Evolutionary conservation across 1,140 invertebrate genomes (phyloP).

Genomic region (Mizuhopecten yessoensis): DNA sequence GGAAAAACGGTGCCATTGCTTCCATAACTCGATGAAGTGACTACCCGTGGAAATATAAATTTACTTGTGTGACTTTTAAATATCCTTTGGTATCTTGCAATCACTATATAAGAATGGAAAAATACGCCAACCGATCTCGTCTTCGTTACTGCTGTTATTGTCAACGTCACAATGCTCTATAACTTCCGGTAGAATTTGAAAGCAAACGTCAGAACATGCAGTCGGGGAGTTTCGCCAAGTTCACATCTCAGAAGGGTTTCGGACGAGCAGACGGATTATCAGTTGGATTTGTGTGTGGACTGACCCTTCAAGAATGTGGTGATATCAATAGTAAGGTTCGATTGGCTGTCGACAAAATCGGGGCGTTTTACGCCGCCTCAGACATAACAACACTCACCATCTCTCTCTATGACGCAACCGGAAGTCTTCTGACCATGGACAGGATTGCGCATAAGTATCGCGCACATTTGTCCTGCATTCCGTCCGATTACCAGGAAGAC

Average conservation of each 20-base stretch:
- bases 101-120: no score
- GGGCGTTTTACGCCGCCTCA: neutral
- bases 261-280: slow-evolving; percentile 28
- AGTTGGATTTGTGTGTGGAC: slow-evolving; percentile 48
- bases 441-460: slow-evolving; percentile 42
- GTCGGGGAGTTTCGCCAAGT: neutral
- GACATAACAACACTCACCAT: slow-evolving; percentile 41
- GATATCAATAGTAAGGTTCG: slow-evolving; percentile 41
- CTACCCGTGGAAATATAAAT: no score
- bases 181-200: slow-evolving; percentile 8
- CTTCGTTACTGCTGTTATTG: neutral
- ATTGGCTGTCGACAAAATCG: neutral
- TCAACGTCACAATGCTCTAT: slow-evolving; percentile 7
- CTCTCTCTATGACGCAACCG: slow-evolving; percentile 42
- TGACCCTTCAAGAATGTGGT: neutral
- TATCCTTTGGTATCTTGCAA: no score
- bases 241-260: neutral
- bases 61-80: no score
- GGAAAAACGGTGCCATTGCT: no score
- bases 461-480: neutral
- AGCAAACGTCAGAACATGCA: neutral
- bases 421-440: slow-evolving; percentile 41
- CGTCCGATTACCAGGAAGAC: neutral
- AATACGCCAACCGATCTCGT: neutral
- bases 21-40: no score